Percentiles rank a stretch among this genome's conserved stretches.
Evolutionary conservation across 2,888 invertebrate species (phyloP).

Genomic region (Ptycholaimellus sp.): DNA sequence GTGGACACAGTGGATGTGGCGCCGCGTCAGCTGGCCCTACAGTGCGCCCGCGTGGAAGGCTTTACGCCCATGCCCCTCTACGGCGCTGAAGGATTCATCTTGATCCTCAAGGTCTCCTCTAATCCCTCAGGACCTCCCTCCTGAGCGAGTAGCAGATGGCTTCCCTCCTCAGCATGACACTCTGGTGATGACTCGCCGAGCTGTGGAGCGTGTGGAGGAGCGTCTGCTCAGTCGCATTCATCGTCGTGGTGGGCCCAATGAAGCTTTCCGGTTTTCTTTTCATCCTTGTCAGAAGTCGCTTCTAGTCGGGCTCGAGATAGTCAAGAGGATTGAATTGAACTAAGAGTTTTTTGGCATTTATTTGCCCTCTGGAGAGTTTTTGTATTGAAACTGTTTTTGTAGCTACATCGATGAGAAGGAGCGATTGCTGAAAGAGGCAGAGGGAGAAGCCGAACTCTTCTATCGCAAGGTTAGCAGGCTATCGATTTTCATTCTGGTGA

Average conservation of each 20-base stretch:
- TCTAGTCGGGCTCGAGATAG: too few species aligned
- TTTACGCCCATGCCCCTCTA: too few species aligned
- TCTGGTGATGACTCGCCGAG: constrained; percentile 55
- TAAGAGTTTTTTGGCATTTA: too few species aligned
- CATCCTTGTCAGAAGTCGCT: too few species aligned
- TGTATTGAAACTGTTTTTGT: not conserved
- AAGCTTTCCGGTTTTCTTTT: too few species aligned
- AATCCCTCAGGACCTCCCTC: not conserved
- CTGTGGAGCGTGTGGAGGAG: constrained; percentile 58
- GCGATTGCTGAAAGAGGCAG: constrained; percentile 16
- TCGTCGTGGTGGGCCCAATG: constrained; percentile 11
- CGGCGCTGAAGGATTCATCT: constrained; percentile 1
- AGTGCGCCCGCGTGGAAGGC: too few species aligned
- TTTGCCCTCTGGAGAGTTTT: not conserved
- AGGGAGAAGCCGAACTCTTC: constrained; percentile 16
- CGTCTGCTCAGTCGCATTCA: constrained; percentile 15
- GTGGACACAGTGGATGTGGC: constrained; percentile 53
- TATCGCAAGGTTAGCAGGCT: too few species aligned
- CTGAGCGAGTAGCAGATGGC: not conserved
- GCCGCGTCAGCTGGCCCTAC: too few species aligned
- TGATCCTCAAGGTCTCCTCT: not conserved
- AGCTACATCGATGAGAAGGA: constrained; percentile 21
- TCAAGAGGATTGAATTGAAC: too few species aligned
- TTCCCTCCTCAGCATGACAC: constrained; percentile 45
- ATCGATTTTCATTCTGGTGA: too few species aligned